Percentiles rank a stretch among this genome's conserved stretches.
Conservation (phyloP, 2,113 vertebrate species). For the Suncus etruscus region DNA sequence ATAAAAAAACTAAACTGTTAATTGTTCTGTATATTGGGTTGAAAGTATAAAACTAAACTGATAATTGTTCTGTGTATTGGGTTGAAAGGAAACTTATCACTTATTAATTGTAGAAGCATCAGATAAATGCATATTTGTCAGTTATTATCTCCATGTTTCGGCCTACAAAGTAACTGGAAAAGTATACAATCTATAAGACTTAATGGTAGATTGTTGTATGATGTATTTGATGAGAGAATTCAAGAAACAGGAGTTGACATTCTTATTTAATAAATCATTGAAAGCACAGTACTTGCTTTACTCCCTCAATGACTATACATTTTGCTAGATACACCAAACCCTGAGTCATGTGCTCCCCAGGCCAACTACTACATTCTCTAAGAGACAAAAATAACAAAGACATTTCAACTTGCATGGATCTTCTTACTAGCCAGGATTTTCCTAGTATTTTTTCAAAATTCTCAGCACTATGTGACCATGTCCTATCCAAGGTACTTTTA, state of each 20-base stretch:
- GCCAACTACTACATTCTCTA: background rate
- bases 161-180: background rate
- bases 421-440: background rate
- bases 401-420: background rate
- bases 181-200: background rate
- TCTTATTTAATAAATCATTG: slow-evolving; percentile 15
- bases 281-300: background rate
- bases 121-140: background rate
- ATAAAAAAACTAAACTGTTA: too few relatives aligned
- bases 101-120: background rate
- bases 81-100: background rate
- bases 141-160: background rate
- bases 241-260: background rate
- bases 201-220: background rate
- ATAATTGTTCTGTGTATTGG: background rate
- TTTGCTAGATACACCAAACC: background rate
- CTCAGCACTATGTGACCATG: background rate
- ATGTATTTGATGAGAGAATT: slow-evolving; percentile 1
- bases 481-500: background rate
- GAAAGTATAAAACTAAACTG: too few relatives aligned
- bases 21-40: too few relatives aligned
- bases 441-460: slow-evolving; percentile 7
- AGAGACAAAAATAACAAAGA: background rate
- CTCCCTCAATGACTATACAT: background rate
- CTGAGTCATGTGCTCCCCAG: background rate